phyloP scores from a whole-genome alignment of 2,113 vertebrate species.

The Callorhinus ursinus region DNA sequence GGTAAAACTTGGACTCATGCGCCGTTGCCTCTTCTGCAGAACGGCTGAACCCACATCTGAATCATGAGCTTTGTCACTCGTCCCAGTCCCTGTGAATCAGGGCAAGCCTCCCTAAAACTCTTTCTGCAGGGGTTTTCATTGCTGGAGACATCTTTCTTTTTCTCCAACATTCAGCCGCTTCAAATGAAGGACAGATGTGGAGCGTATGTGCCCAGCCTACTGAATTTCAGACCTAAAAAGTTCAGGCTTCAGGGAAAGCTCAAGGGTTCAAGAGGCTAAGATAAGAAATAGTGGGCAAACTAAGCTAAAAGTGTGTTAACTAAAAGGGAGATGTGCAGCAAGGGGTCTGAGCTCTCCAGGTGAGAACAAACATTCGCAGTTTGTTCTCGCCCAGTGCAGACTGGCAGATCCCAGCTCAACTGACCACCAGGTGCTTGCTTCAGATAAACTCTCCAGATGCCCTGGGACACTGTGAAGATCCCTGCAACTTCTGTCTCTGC shows the following conservation, averaged over 20 bases:
- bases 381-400: background rate
- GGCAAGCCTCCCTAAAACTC: background rate
- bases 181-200: background rate
- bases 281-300: background rate
- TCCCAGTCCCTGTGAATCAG: background rate
- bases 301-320: background rate
- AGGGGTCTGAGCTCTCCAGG: background rate
- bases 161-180: background rate
- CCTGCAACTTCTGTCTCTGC: background rate
- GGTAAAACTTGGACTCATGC: background rate
- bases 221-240: background rate
- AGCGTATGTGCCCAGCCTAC: accelerated
- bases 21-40: background rate
- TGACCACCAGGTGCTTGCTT: background rate
- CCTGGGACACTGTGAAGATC: background rate
- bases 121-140: background rate
- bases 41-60: background rate
- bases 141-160: background rate
- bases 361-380: background rate
- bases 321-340: accelerated
- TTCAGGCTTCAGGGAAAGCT: background rate
- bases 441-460: background rate
- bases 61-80: background rate
- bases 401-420: background rate
- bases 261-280: background rate